Percentiles rank a stretch among this genome's conserved stretches.
phyloP scores from a whole-genome alignment of 1,140 invertebrate genomes.

The Sogatella furcifera region DNA sequence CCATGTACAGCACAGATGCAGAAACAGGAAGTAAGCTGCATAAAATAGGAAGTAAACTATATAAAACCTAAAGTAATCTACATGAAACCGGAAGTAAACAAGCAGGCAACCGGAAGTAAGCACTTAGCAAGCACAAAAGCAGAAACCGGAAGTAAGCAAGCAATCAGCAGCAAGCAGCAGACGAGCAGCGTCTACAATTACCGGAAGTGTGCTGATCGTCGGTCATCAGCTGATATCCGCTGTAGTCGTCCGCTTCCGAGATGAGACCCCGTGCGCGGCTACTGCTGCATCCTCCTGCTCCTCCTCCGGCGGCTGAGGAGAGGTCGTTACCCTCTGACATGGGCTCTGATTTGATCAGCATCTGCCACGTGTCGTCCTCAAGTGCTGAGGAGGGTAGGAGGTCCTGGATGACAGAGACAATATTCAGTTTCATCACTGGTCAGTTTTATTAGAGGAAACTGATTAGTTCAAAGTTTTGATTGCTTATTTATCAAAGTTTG shows the following conservation, averaged over 20 bases:
- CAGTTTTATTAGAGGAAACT: too few species aligned
- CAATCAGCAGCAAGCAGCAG: background rate
- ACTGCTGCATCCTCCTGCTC: background rate
- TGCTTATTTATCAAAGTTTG: too few species aligned
- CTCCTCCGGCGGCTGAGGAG: background rate
- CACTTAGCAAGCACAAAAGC: too few species aligned
- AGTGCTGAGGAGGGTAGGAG: constrained; percentile 1
- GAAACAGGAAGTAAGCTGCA: too few species aligned
- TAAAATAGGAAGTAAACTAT: too few species aligned
- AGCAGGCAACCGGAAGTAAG: background rate
- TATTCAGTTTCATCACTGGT: background rate
- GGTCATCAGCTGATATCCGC: constrained; percentile 54
- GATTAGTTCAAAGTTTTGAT: too few species aligned
- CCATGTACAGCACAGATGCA: too few species aligned
- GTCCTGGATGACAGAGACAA: background rate
- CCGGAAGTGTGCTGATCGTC: constrained; percentile 57
- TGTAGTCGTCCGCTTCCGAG: constrained; percentile 51
- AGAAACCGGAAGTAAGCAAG: background rate
- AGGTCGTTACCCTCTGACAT: background rate
- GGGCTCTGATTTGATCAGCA: constrained; percentile 5
- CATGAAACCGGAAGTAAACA: too few species aligned
- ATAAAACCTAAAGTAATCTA: too few species aligned
- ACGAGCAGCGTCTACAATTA: constrained; percentile 28
- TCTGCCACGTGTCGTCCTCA: background rate
- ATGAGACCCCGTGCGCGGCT: constrained; percentile 34